Conservation (phyloP, 2,113 vertebrate genomes). For the Noctilio leporinus region DNA sequence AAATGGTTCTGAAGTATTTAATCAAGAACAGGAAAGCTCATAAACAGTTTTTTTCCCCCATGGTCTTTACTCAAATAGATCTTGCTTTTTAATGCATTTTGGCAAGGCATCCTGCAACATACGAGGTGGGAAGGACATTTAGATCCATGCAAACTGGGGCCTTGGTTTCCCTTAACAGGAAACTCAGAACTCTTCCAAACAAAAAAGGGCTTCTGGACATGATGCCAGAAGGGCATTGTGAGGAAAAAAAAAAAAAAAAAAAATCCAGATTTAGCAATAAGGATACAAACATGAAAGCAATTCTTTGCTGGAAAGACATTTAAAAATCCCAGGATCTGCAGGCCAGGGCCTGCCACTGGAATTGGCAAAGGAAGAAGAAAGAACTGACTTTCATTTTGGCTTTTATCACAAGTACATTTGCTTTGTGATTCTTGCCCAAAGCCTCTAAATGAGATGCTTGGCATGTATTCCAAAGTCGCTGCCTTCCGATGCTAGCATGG, state of each 20-base stretch:
- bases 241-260: too few relatives aligned
- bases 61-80: neutral
- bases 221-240: too few relatives aligned
- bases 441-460: slow-evolving; percentile 6
- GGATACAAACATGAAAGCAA: slow-evolving; percentile 45
- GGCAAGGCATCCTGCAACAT: neutral
- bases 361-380: slow-evolving; percentile 50
- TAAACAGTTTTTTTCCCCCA: neutral
- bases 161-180: slow-evolving; percentile 25
- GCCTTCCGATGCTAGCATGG: neutral
- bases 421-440: neutral
- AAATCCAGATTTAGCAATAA: neutral
- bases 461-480: neutral
- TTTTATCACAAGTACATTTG: neutral
- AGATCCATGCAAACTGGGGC: neutral
- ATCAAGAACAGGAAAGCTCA: neutral
- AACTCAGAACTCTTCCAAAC: slow-evolving; percentile 6
- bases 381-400: slow-evolving; percentile 36
- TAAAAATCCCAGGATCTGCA: neutral
- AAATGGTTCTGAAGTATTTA: neutral
- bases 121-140: neutral
- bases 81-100: neutral
- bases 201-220: too few relatives aligned
- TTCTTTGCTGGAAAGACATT: slow-evolving; percentile 49
- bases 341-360: slow-evolving; percentile 38